Conservation (phyloP, 2,797 vertebrate species). For the Sebastes steindachneri region DNA sequence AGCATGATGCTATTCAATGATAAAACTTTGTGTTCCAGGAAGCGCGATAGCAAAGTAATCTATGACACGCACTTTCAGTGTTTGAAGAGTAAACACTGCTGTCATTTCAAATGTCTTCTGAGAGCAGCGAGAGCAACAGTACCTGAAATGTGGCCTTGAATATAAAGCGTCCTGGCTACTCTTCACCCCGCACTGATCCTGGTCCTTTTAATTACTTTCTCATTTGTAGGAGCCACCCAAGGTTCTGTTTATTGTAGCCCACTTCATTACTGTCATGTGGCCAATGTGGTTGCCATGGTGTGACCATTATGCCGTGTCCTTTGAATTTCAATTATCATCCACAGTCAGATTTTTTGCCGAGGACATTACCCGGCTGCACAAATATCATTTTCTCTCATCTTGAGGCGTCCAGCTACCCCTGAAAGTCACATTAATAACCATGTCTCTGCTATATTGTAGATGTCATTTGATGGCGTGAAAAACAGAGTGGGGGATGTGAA, state of each 20-base stretch:
- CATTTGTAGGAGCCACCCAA: conserved; percentile 72
- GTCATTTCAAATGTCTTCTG: conserved; percentile 24
- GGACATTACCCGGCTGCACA: conserved; percentile 45
- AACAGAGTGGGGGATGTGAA: background rate
- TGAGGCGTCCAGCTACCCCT: conserved; percentile 11
- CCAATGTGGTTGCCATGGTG: conserved; percentile 74
- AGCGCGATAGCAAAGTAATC: conserved; percentile 6
- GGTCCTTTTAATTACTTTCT: conserved; percentile 78
- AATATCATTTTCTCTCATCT: conserved; percentile 50
- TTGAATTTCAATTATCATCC: conserved; percentile 78
- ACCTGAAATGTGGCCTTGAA: conserved; percentile 63
- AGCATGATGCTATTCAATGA: conserved; percentile 8
- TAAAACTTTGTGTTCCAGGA: conserved; percentile 37
- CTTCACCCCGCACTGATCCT: conserved; percentile 42
- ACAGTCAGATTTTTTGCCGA: conserved; percentile 32
- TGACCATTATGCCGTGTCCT: conserved; percentile 68
- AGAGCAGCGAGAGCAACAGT: conserved; percentile 45
- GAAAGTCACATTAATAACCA: conserved; percentile 42
- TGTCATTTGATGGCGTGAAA: conserved; percentile 5
- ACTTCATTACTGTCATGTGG: conserved; percentile 74
- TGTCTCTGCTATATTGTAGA: background rate
- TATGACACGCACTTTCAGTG: background rate
- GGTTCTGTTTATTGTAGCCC: conserved; percentile 77
- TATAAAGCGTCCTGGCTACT: conserved; percentile 52
- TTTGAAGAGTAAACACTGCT: conserved; percentile 33